Evolutionary conservation across 2,888 invertebrate genomes (phyloP), one percentile per base, ranked within the genome.

Genomic region (Thereva unica): DNA sequence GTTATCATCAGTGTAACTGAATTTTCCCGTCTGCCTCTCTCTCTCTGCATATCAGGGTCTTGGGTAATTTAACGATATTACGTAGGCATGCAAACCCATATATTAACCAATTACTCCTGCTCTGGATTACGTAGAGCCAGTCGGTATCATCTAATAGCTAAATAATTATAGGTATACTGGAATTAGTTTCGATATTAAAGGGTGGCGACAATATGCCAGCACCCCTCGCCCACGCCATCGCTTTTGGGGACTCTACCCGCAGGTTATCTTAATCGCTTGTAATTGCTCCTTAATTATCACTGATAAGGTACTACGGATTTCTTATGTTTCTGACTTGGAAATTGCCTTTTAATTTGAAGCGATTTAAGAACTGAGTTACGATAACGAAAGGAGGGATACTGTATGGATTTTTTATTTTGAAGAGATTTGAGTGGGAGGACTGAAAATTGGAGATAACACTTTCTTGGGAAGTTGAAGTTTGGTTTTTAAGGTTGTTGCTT

Each of bases 41-140:
- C 38, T 59, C 35, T 8, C 59, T 23, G 23, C 23, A 23, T 23
- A 2, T 23, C 23, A 23, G 23, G 23, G 23, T 2, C 23, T 23
- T 23, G 23, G 23, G 59, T 59, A 59, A 59, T 59, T 59, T 59
- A 47, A 59, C 49, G 59, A 47, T 38, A 47, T 59, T 59, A 59
- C 37, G 49, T n/a, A 23, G 23, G 49, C 47, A 59, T 47, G 59
- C 38, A 47, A 49, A 59, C 38, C 47, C 59, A 59, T 59, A 59
- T 59, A 59, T 59, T 59, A 59, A 37, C 47, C 49, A 59, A 59
- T 59, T 59, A 47, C 49, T 49, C 40, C 38, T 49, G 49, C 59
- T 59, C 45, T 59, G 49, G 40, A 37, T 49, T 40, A n/a, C 47
- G 37, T 59, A 59, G 49, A 59, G 47, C 47, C 23, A 23, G 10